phyloP scores from a whole-genome alignment of 2,113 vertebrate genomes.

The Mixornis gularis region DNA sequence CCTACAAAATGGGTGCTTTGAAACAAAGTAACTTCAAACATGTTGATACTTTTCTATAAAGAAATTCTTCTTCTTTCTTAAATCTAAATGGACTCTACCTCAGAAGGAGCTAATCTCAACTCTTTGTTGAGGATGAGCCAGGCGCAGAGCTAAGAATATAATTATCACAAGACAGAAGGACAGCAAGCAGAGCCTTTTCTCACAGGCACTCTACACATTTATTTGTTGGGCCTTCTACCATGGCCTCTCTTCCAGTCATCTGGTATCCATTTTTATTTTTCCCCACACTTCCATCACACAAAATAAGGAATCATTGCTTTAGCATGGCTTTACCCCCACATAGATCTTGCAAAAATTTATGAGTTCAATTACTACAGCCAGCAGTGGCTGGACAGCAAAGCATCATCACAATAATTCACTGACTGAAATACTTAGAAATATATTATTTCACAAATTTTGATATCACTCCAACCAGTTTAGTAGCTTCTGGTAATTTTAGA shows the following conservation, averaged over 20 bases:
- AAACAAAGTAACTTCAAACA: neutral
- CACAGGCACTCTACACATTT: neutral
- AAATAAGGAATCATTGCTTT: neutral
- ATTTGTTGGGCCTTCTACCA: neutral
- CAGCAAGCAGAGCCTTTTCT: neutral
- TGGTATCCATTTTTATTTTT: neutral
- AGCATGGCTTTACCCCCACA: neutral
- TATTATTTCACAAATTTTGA: neutral
- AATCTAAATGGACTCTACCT: neutral
- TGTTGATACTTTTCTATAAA: neutral
- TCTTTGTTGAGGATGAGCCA: neutral
- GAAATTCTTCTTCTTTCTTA: neutral
- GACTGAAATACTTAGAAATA: neutral
- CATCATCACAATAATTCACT: neutral
- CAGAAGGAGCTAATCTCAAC: neutral
- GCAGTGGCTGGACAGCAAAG: neutral
- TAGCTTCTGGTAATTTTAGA: neutral
- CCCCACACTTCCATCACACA: neutral
- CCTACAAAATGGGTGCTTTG: neutral
- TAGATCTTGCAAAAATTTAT: neutral
- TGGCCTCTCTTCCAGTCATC: neutral
- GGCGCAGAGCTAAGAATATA: neutral
- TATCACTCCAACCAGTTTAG: neutral
- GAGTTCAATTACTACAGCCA: neutral
- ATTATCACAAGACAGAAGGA: neutral